These are phyloP conservation scores for Chrysomela aeneicollis DNA, from an alignment of 2,888 invertebrate species.

Conservation along the genomic window DNA sequence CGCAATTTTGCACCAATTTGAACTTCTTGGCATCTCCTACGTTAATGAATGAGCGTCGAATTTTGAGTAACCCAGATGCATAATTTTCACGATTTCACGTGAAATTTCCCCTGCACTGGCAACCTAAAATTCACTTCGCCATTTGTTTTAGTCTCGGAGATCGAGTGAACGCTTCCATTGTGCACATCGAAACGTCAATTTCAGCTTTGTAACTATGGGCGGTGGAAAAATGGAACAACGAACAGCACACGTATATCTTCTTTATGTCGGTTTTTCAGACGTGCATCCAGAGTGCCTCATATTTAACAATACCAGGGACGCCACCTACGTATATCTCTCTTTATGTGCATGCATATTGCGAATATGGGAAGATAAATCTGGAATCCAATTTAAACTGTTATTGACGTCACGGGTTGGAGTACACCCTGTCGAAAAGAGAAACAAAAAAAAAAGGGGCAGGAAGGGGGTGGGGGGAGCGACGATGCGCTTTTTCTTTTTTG, in stretches of 20 bases:
- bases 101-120: not conserved
- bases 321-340: not conserved
- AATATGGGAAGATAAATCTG: conserved; percentile 52
- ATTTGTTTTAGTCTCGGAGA: not conserved
- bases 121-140: not conserved
- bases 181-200: conserved; percentile 3
- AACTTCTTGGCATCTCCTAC: too few species aligned
- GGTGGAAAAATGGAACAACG: conserved; percentile 6
- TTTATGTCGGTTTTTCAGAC: conserved; percentile 16
- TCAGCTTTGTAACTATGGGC: not conserved
- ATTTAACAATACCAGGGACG: conserved; percentile 13
- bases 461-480: not conserved
- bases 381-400: conserved; percentile 57
- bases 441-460: conserved; percentile 1
- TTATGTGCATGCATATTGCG: conserved; percentile 44
- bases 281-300: conserved; percentile 16
- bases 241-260: conserved; percentile 7
- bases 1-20: too few species aligned
- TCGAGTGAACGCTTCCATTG: conserved; percentile 5
- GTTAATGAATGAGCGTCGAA: too few species aligned
- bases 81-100: not conserved
- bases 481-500: conserved; percentile 3
- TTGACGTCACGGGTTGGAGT: conserved; percentile 51
- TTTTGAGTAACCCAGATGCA: not conserved
- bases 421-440: conserved; percentile 33